Conservation (phyloP, 2,797 vertebrate genomes). For the Phrynocephalus vlangalii region DNA sequence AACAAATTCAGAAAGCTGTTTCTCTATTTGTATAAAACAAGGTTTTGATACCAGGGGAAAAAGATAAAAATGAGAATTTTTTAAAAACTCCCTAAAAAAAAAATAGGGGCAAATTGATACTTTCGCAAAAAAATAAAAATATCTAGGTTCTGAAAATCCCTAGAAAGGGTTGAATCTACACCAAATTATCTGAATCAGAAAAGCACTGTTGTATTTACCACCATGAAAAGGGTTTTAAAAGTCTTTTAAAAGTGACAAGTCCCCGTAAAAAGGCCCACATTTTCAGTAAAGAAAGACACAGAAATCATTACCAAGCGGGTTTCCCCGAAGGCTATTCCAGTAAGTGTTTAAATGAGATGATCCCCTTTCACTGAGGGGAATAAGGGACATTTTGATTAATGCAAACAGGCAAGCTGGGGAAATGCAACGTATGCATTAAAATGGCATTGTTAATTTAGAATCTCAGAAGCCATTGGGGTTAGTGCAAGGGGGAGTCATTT, state of each 20-base stretch:
- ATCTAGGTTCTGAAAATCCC: conserved; percentile 26
- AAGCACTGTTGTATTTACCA: conserved; percentile 40
- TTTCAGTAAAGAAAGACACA: background rate
- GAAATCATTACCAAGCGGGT: conserved; percentile 8
- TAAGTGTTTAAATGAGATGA: conserved; percentile 20
- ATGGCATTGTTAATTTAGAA: conserved; percentile 50
- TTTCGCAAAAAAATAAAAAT: background rate
- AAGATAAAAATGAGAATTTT: rapidly evolving
- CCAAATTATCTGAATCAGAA: conserved; percentile 26
- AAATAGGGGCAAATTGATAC: background rate
- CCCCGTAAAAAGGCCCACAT: conserved; percentile 18
- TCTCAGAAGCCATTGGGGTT: conserved; percentile 22
- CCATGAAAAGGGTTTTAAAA: conserved; percentile 32
- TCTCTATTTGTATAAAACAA: background rate
- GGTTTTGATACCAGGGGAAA: background rate
- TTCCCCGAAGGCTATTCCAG: conserved; percentile 1
- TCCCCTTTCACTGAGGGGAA: conserved; percentile 32
- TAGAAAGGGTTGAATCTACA: conserved; percentile 9
- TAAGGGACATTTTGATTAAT: conserved; percentile 52
- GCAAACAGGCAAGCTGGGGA: conserved; percentile 3
- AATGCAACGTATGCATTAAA: conserved; percentile 3
- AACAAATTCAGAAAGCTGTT: background rate
- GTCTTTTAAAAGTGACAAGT: conserved; percentile 41
- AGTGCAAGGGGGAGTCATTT: conserved; percentile 20
- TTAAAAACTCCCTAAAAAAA: conserved; percentile 25